A percentile compares a stretch with the other conserved stretches of the same genome.
phyloP scores from a whole-genome alignment of 2,797 vertebrate species.

The Pseudopleuronectes americanus region DNA sequence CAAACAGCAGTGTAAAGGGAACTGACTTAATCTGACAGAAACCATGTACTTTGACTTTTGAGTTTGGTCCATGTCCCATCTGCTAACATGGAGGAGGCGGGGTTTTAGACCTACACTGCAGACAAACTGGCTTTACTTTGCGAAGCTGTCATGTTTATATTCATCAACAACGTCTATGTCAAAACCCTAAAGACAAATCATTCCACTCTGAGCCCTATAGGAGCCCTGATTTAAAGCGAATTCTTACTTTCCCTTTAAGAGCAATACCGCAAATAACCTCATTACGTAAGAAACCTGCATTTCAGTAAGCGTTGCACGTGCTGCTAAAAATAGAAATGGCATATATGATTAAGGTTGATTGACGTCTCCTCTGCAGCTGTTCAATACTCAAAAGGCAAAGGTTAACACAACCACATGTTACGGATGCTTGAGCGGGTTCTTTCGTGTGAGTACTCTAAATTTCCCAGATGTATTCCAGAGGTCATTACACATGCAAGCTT shows the following conservation, averaged over 20 bases:
- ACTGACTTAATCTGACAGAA: no score
- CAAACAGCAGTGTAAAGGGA: no score
- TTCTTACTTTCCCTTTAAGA: not conserved
- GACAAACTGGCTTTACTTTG: no score
- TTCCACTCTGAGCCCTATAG: conserved; percentile 10
- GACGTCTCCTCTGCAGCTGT: conserved; percentile 40
- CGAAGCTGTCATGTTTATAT: no score
- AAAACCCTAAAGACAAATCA: conserved; percentile 16
- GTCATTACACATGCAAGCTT: conserved; percentile 58
- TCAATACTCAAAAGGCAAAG: conserved; percentile 61
- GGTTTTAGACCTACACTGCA: no score
- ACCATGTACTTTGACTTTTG: no score
- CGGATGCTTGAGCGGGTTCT: conserved; percentile 65
- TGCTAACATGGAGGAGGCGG: no score
- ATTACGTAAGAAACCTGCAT: conserved; percentile 20
- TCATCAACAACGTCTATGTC: not conserved
- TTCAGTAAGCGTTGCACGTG: not conserved
- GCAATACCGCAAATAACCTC: not conserved
- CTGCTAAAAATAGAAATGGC: conserved; percentile 39
- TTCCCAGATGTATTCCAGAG: conserved; percentile 52
- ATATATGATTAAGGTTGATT: conserved; percentile 49
- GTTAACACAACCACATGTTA: conserved; percentile 61
- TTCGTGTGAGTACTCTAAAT: conserved; percentile 58
- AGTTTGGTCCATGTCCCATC: no score
- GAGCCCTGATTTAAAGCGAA: not conserved